Conservation (phyloP, 2,888 invertebrate species). For the Apodemia mormo region DNA sequence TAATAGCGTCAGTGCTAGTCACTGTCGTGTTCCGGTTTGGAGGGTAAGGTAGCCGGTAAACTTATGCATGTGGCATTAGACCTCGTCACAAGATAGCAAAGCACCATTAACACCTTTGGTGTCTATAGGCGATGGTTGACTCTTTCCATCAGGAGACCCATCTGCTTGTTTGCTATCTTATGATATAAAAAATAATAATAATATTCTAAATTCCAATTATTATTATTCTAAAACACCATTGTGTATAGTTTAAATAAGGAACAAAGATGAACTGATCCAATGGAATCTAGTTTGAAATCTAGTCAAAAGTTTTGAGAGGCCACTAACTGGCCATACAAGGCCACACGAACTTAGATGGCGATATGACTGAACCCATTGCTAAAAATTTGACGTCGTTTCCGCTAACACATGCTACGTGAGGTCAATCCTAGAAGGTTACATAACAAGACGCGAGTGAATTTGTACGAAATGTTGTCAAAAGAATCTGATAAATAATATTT, state of each 20-base stretch:
- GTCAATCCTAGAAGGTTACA: slow-evolving; percentile 41
- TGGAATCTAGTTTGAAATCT: slow-evolving; percentile 3
- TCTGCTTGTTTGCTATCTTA: no score
- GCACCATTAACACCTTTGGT: no score
- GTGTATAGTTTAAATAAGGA: background rate
- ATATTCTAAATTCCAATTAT: no score
- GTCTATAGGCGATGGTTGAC: no score
- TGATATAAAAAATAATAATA: no score
- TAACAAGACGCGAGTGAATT: slow-evolving; percentile 38
- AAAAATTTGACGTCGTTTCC: slow-evolving; percentile 60
- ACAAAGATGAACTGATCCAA: background rate
- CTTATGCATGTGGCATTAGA: no score
- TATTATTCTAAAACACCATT: background rate
- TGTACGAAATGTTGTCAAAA: slow-evolving; percentile 18
- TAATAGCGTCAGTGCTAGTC: no score
- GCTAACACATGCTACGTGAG: slow-evolving; percentile 53
- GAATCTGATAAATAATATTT: background rate
- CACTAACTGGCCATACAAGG: slow-evolving; percentile 48
- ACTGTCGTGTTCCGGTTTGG: no score
- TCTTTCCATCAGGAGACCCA: no score
- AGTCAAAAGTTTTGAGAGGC: slow-evolving; percentile 7
- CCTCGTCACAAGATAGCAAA: no score
- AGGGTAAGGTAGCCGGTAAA: no score
- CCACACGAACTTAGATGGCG: slow-evolving; percentile 65
- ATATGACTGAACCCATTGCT: slow-evolving; percentile 71